Evolutionary conservation across 2,113 vertebrate species (phyloP), one percentile per base, ranked within the genome.

Genomic region (Symphodus melops): DNA sequence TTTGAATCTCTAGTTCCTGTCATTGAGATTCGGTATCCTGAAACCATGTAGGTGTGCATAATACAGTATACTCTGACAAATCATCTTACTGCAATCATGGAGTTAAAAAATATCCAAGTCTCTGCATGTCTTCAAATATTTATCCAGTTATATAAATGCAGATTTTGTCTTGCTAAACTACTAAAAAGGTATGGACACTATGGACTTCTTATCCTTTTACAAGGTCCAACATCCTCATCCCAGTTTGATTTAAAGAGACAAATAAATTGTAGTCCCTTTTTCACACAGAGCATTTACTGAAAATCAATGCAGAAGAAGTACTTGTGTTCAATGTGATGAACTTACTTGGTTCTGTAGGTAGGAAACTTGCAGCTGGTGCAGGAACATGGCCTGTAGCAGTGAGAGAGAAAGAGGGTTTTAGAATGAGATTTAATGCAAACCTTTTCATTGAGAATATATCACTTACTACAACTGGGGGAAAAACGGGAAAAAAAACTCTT

Each of bases 261-360:
- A 23, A 60, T 23, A 55, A 14, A n/a, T 25, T 23, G 3, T 3
- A 55, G 21, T 68, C 36, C 1, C 25, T 23, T 42, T 52, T 13
- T 21, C 21, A 23, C n/a, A 7, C 16, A 20, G 23, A 9, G 4
- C 17, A 41, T 52, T 10, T 1, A 25, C 9, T 76, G 13, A 61
- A 37, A 57, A 12, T 61, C 11, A 39, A 23, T n/a, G 42, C 12
- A 44, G 13, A 1, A 52, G 20, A 54, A 20, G 14, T 11, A 1
- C 14, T 8, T 14, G 9, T 44, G 25, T 16, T 46, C 25, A 9
- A 25, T 14, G 1, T n/a, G 0, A 20, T 46, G 11, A 25, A 58
- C 77, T 72, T 95, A 98, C 97, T 88, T 98, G 97, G 58, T 95
- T 98, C 88, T 96, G 95, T 9, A 99, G 92, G 73, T 98, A 99